Evolutionary conservation across 2,113 vertebrate genomes (phyloP).

Genomic region (Tylochromis polylepis): DNA sequence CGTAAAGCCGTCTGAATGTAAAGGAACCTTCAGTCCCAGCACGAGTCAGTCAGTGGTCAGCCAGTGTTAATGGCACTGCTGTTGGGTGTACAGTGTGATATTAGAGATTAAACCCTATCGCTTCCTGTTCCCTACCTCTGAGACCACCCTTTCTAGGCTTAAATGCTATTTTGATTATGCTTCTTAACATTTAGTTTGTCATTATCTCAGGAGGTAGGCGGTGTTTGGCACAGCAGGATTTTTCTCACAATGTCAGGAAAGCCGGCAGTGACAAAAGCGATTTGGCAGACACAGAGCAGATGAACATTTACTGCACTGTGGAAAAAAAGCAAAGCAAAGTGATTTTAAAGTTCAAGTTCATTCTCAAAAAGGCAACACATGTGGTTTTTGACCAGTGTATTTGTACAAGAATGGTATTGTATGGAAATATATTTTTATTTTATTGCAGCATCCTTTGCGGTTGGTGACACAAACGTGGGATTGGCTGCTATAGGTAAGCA

Average conservation of each 20-base stretch:
- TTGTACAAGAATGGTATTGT: neutral
- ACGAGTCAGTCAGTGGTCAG: neutral
- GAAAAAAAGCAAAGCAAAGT: neutral
- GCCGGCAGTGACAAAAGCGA: neutral
- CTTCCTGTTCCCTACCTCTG: neutral
- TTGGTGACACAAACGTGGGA: neutral
- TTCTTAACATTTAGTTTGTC: neutral
- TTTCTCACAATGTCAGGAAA: neutral
- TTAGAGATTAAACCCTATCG: neutral
- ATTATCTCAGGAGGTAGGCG: neutral
- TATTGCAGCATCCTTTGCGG: neutral
- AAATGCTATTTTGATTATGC: neutral
- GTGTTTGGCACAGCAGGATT: neutral
- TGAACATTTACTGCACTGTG: neutral
- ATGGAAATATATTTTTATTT: neutral
- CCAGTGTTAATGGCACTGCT: neutral
- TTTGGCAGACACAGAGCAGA: neutral
- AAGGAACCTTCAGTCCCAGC: neutral
- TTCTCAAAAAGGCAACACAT: fast-evolving
- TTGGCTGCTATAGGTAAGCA: neutral
- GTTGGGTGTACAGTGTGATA: neutral
- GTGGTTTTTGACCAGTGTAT: neutral
- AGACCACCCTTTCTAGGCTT: neutral
- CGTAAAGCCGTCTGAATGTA: neutral
- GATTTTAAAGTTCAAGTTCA: neutral